Evolutionary conservation across 2,797 vertebrate species (phyloP).

Genomic region (Botia almorhae): DNA sequence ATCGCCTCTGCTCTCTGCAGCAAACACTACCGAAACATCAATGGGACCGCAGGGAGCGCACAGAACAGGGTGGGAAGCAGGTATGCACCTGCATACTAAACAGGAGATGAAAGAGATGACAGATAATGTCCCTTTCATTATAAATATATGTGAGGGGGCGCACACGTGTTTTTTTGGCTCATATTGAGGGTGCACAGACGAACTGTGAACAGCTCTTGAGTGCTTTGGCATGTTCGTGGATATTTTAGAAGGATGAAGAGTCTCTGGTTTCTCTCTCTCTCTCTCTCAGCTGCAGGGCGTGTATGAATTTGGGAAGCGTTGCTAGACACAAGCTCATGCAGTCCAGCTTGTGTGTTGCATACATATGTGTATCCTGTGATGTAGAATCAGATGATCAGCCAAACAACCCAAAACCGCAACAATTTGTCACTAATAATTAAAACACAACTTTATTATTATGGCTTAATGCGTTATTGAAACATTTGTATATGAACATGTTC

Average conservation of each 20-base stretch:
- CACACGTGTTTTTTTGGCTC: conserved; percentile 32
- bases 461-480: too few relatives aligned
- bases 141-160: conserved; percentile 39
- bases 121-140: conserved; percentile 16
- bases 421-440: too few relatives aligned
- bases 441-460: too few relatives aligned
- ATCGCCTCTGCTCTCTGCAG: conserved; percentile 24
- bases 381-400: neutral
- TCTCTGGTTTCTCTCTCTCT: conserved; percentile 1
- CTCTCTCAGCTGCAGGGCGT: neutral
- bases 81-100: conserved; percentile 29
- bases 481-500: too few relatives aligned
- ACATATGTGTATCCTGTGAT: neutral
- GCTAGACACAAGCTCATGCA: neutral
- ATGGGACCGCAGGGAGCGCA: conserved; percentile 20
- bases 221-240: conserved; percentile 34
- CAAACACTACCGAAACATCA: conserved; percentile 38
- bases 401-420: too few relatives aligned
- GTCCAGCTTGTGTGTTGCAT: neutral
- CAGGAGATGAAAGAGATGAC: conserved; percentile 12
- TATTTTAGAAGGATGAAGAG: conserved; percentile 32
- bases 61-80: neutral
- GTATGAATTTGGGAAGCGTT: neutral
- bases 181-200: conserved; percentile 17
- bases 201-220: conserved; percentile 20